Evolutionary conservation across 2,113 vertebrate species (phyloP), one percentile per base, ranked within the genome.

Genomic region (Ibidorhyncha struthersii): DNA sequence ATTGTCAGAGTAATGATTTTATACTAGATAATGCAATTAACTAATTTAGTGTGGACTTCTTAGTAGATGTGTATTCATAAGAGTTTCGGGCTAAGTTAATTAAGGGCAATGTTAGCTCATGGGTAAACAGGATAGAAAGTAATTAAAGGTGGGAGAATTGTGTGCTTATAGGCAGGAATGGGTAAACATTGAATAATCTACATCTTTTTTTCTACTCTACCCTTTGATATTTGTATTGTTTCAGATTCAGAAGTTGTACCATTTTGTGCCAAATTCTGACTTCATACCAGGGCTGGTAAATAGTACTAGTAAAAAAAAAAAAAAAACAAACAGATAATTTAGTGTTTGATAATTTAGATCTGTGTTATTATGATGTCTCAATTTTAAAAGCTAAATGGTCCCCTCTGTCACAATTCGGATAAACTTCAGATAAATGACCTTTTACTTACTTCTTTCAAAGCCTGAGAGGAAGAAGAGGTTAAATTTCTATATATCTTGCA

Each of bases 1-100:
- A 86, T 63, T 74, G 70, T 79, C 50, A 83, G 29, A 41, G 58
- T 92, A 97, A 92, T 90, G 38, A 93, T 92, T 93, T 96, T 69
- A 82, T 76, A 70, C 45, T 86, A 84, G 74, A 50, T 90, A 97
- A 96, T 78, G 34, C 84, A 95, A 95, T 97, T 94, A 89, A 65
- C 59, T 95, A 62, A 95, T 96, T 96, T 85, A 81, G 38, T 13
- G n/a, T 87, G 52, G 67, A 86, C 62, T 92, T 89, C 26, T 93
- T 93, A 55, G 69, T 79, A 82, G 88, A 76, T 69, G 36, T 47
- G 38, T 74, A 47, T 90, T 86, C 26, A 1, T 49, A 55, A 79
- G 91, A 59, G 50, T 85, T 92, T 92, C 58, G 67, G 82, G 41
- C 55, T 40, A 70, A 90, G 84, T 81, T 97, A 97, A 96, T 97